Conservation (phyloP, 2,797 vertebrate genomes). For the Potorous gilbertii region DNA sequence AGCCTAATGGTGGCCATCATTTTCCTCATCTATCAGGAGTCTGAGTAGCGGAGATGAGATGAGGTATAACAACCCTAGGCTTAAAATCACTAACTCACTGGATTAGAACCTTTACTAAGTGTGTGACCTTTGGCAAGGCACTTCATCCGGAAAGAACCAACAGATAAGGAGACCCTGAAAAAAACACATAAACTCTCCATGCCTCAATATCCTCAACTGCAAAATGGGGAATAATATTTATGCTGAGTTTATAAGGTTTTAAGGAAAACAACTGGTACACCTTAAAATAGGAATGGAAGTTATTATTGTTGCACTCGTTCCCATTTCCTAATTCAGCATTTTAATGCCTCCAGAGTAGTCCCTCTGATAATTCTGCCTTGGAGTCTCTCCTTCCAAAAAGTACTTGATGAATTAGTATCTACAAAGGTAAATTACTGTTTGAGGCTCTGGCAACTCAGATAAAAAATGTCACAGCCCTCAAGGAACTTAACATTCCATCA, state of each 20-base stretch:
- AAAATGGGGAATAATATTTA: neutral
- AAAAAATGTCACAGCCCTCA: neutral
- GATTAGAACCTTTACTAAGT: neutral
- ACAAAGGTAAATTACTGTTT: neutral
- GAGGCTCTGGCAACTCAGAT: neutral
- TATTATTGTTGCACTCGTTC: neutral
- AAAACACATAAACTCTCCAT: neutral
- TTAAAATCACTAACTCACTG: neutral
- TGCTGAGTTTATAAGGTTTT: neutral
- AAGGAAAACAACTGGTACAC: neutral
- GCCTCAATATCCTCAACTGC: slow-evolving; percentile 27
- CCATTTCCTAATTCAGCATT: neutral
- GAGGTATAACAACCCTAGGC: neutral
- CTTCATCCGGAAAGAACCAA: neutral
- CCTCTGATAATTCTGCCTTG: neutral
- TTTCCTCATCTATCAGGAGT: neutral
- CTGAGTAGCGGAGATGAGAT: neutral
- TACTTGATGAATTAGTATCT: neutral
- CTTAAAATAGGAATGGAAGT: neutral
- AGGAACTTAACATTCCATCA: neutral
- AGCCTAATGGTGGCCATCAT: neutral
- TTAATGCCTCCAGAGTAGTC: neutral
- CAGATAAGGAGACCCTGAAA: neutral
- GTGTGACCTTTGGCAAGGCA: slow-evolving; percentile 15
- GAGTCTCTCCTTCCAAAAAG: neutral